These are phyloP conservation scores for Halictus rubicundus DNA, from an alignment of 1,140 invertebrate genomes.

Conservation along the genomic window DNA sequence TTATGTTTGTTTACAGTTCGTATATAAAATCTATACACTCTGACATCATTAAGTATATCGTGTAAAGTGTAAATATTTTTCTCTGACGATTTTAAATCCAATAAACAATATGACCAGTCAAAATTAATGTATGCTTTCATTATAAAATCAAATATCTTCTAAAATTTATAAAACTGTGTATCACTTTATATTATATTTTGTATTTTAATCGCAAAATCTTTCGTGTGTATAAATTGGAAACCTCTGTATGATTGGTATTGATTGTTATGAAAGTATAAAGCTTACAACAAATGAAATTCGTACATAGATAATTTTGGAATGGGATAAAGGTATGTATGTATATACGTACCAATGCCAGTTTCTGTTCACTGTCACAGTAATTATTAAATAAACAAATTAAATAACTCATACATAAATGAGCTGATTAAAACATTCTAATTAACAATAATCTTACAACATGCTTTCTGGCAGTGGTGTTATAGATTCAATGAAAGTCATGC, in stretches of 20 bases:
- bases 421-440: slow-evolving; percentile 45
- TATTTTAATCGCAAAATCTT: slow-evolving; percentile 3
- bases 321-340: slow-evolving; percentile 36
- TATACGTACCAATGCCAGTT: slow-evolving; percentile 58
- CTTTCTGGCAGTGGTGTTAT: slow-evolving; percentile 69
- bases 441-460: slow-evolving; percentile 59
- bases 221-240: slow-evolving; percentile 19
- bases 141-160: slow-evolving; percentile 19
- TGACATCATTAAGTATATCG: slow-evolving; percentile 18
- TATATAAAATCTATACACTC: slow-evolving; percentile 15
- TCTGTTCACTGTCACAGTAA: slow-evolving; percentile 28
- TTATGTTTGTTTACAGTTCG: slow-evolving; percentile 6
- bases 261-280: slow-evolving; percentile 33
- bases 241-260: slow-evolving; percentile 18
- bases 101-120: slow-evolving; percentile 6
- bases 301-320: slow-evolving; percentile 46
- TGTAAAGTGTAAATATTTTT: slow-evolving; percentile 26
- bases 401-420: slow-evolving; percentile 31
- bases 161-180: slow-evolving; percentile 31
- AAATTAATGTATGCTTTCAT: slow-evolving; percentile 14
- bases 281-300: slow-evolving; percentile 30
- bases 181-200: slow-evolving; percentile 18
- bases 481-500: slow-evolving; percentile 61
- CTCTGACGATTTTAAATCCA: slow-evolving; percentile 5
- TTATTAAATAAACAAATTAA: slow-evolving; percentile 50